These are phyloP conservation scores for Acropora yongei DNA, from an alignment of 64 coral and sea anemone species.

Conservation along the genomic window DNA sequence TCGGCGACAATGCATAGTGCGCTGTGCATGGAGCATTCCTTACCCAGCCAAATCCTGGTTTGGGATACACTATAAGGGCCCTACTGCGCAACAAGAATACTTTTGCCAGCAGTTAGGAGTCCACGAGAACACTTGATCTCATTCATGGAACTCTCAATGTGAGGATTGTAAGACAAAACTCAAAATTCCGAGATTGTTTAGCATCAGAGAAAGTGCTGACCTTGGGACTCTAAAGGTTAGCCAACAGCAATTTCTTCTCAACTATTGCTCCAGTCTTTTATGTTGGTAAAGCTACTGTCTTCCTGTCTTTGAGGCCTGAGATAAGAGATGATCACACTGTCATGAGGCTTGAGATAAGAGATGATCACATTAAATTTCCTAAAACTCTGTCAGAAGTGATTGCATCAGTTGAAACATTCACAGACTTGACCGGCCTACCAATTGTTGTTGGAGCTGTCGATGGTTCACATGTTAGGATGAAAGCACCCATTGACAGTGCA, in stretches of 20 bases:
- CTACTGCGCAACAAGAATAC: slow-evolving; percentile 33
- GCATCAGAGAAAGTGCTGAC: slow-evolving; percentile 2
- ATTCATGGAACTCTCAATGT: neutral
- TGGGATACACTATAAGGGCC: slow-evolving; percentile 33
- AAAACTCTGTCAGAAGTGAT: slow-evolving; percentile 29
- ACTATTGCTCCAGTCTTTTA: slow-evolving; percentile 17
- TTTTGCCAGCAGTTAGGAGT: slow-evolving; percentile 45
- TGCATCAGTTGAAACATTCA: slow-evolving; percentile 44
- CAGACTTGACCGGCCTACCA: slow-evolving; percentile 1
- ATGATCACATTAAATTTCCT: slow-evolving; percentile 43
- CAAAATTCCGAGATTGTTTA: neutral
- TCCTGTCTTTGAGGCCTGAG: neutral
- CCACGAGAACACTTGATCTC: slow-evolving; percentile 19
- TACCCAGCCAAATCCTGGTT: slow-evolving; percentile 50
- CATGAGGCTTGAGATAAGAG: neutral
- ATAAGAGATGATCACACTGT: neutral
- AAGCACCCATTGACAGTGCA: slow-evolving; percentile 44
- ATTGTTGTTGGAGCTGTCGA: neutral
- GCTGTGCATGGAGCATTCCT: slow-evolving; percentile 19
- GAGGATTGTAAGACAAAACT: slow-evolving; percentile 11
- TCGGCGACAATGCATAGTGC: slow-evolving; percentile 1
- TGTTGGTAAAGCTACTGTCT: too few relatives aligned
- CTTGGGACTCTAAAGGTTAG: slow-evolving; percentile 24
- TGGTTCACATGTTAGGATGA: slow-evolving; percentile 27
- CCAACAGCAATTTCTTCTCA: slow-evolving; percentile 6